Conservation (phyloP, 2,888 invertebrate species). For the Galerucella pusilla region DNA sequence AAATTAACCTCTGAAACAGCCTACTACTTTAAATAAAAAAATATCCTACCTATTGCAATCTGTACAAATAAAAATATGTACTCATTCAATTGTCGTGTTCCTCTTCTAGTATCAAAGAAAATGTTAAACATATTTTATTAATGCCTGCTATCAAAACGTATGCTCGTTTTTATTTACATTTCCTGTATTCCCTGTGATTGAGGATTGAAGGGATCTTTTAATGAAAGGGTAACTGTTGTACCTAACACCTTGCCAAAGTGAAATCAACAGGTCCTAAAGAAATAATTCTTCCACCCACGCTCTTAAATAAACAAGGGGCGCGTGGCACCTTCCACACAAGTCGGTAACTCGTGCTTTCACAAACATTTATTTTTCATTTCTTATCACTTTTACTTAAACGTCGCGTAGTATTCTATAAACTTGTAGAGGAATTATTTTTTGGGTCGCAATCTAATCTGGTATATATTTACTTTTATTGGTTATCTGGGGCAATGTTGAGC, state of each 20-base stretch:
- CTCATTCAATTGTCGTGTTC: background rate
- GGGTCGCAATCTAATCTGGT: constrained; percentile 48
- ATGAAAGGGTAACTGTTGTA: constrained; percentile 43
- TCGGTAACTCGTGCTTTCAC: constrained; percentile 33
- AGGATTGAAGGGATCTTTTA: constrained; percentile 33
- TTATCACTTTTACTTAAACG: constrained; percentile 29
- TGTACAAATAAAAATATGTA: background rate
- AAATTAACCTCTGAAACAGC: too few species aligned
- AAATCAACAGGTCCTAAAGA: constrained; percentile 55
- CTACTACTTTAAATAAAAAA: too few species aligned
- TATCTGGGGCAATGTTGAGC: constrained; percentile 42
- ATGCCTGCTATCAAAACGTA: constrained; percentile 13
- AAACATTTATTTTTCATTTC: constrained; percentile 43
- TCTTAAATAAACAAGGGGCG: constrained; percentile 51
- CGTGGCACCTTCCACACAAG: constrained; percentile 50
- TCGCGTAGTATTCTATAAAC: constrained; percentile 40
- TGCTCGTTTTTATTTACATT: constrained; percentile 38
- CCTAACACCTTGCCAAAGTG: constrained; percentile 50
- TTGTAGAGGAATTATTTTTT: constrained; percentile 43
- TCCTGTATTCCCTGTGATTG: constrained; percentile 37
- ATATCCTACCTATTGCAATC: background rate
- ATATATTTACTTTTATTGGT: constrained; percentile 37
- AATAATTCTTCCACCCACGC: constrained; percentile 55
- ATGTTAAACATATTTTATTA: background rate
- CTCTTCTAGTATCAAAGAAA: background rate